Conservation (phyloP, 2,797 vertebrate species). For the Poeciliopsis gracilis region DNA sequence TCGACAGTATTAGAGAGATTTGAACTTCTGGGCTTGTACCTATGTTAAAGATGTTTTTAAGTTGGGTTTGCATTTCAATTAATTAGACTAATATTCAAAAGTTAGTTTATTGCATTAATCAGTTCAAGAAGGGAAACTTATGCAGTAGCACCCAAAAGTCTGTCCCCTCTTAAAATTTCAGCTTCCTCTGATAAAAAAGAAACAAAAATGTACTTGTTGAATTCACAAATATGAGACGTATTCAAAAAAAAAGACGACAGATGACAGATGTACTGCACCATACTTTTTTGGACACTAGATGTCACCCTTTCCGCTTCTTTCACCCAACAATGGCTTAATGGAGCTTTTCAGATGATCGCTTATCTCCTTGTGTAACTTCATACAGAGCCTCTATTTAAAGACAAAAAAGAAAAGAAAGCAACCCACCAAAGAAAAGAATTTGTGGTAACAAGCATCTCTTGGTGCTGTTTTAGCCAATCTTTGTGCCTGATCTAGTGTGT, state of each 20-base stretch:
- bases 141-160: neutral
- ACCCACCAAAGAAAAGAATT: slow-evolving; percentile 27
- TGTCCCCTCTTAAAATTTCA: neutral
- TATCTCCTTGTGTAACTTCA: slow-evolving; percentile 13
- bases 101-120: neutral
- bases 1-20: neutral
- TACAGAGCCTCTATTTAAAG: slow-evolving; percentile 10
- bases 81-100: neutral
- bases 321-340: neutral
- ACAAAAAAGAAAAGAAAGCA: neutral
- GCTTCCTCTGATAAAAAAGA: neutral
- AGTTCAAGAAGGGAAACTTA: neutral
- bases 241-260: neutral
- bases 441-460: slow-evolving; percentile 21
- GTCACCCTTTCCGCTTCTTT: slow-evolving; percentile 42
- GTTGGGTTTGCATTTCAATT: neutral
- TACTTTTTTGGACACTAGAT: slow-evolving; percentile 32
- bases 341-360: slow-evolving; percentile 8
- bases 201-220: neutral
- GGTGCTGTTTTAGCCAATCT: slow-evolving; percentile 16
- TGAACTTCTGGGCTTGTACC: neutral
- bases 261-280: neutral
- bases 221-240: neutral
- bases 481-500: slow-evolving; percentile 5
- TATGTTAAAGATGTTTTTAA: neutral